These are phyloP conservation scores for Elephantulus edwardii DNA, from an alignment of 2,113 vertebrate species.

Conservation along the genomic window DNA sequence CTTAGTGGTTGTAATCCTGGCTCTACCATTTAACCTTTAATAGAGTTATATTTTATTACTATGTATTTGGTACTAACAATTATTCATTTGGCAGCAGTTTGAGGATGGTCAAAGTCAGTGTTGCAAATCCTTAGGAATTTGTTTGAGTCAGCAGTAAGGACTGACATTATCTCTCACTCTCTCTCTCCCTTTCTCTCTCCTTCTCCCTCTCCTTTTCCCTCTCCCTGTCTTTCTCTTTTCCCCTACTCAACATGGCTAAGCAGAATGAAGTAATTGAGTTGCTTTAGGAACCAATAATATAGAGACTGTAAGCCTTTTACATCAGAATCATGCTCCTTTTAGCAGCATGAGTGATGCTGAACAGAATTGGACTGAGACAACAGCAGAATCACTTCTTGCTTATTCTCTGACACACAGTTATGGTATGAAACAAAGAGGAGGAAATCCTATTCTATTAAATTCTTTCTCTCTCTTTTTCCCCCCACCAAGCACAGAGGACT, in stretches of 20 bases:
- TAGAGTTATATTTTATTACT: neutral
- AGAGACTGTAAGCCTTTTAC: conserved; percentile 34
- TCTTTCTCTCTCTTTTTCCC: too few relatives aligned
- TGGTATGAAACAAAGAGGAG: neutral
- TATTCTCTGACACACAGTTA: neutral
- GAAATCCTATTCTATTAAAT: neutral
- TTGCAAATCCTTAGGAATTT: neutral
- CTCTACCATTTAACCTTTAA: neutral
- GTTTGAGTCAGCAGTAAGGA: fast-evolving
- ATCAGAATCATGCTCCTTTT: conserved; percentile 26
- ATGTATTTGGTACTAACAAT: neutral
- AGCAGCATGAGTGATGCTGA: neutral
- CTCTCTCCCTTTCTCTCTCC: too few relatives aligned
- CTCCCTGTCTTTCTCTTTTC: neutral
- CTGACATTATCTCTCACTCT: too few relatives aligned
- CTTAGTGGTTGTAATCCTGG: neutral
- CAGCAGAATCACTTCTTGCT: neutral
- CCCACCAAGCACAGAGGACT: neutral
- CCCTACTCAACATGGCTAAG: too few relatives aligned
- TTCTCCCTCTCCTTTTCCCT: too few relatives aligned
- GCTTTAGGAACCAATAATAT: conserved; percentile 21
- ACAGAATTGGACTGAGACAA: neutral
- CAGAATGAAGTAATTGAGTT: neutral
- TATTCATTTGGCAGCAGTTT: neutral
- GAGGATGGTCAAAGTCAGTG: neutral